Evolutionary conservation across 2,797 vertebrate genomes (phyloP), one percentile per base, ranked within the genome.

Genomic region (Hyperoplus immaculatus): DNA sequence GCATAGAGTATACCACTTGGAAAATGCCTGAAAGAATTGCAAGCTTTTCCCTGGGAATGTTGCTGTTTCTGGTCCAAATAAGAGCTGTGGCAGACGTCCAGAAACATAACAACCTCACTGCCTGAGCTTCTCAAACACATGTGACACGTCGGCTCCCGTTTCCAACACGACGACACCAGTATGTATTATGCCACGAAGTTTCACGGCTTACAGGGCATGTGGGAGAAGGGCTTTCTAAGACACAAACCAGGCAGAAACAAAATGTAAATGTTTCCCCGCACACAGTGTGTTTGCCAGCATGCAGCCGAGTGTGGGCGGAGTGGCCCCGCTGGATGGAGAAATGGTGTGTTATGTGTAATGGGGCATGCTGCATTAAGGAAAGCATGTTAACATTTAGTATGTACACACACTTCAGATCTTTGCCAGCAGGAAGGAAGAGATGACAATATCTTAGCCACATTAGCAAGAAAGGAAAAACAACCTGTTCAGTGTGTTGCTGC

Each of bases 361-460:
- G 75, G 73, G 79, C 92, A 92, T 93, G 92, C 93, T 89, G 82
- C 74, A 72, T 82, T n/a, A 59, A 72, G 76, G 72, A 84, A 69
- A 82, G 36, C 84, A 70, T 51, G 64, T 69, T 65, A 73, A 77
- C 56, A 63, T 41, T 4, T 65, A 58, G 46, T 50, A 65, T 71
- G 36, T 54, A 64, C 49, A 72, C 21, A 66, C 55, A 69, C 36
- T 64, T 84, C 56, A 74, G 43, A 59, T 69, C 59, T 81, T 72
- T 68, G 71, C 43, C 74, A 83, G 74, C 51, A 83, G 71, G 56
- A 69, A 72, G 72, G 51, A 62, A 60, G 80, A 81, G 29, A 82
- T 64, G n/a, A 43, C 58, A 49, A 69, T 10, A 46, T 77, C 85
- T 75, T 70, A 80, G 69, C 62, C 18, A 51, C 1, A 54, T 11